Evolutionary conservation across 2,888 invertebrate species (phyloP).

Genomic region (Dusona sp.): DNA sequence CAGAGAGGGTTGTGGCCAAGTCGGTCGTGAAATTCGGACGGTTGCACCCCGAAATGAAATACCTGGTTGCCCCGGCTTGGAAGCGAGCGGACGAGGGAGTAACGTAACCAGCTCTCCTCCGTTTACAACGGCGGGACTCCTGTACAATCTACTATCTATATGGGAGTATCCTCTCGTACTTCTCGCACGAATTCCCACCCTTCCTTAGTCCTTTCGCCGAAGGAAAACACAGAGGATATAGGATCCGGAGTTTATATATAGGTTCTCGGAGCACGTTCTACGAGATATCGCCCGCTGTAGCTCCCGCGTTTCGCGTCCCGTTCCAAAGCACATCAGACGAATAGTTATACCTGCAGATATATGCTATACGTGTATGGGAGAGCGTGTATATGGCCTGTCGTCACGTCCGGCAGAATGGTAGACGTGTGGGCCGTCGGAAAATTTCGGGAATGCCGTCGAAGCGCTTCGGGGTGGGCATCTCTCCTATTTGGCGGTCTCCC

Average conservation of each 20-base stretch:
- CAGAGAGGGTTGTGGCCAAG: constrained; percentile 65
- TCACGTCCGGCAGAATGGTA: constrained; percentile 56
- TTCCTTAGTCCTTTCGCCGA: constrained; percentile 42
- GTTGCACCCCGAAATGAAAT: constrained; percentile 68
- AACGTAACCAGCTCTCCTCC: constrained; percentile 50
- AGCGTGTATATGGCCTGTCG: constrained; percentile 44
- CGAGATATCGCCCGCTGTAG: constrained; percentile 44
- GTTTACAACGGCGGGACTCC: background rate
- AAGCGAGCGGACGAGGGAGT: constrained; percentile 37
- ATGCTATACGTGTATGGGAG: constrained; percentile 23
- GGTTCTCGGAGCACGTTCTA: constrained; percentile 34
- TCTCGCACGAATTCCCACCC: constrained; percentile 47
- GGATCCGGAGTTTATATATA: constrained; percentile 36
- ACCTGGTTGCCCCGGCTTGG: constrained; percentile 57
- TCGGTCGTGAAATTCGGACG: constrained; percentile 69
- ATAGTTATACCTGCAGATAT: constrained; percentile 28
- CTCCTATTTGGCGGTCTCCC: constrained; percentile 32
- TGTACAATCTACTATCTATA: constrained; percentile 49
- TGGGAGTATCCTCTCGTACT: constrained; percentile 46
- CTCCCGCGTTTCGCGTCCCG: constrained; percentile 30
- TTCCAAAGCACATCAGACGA: constrained; percentile 39
- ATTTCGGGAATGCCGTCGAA: constrained; percentile 69
- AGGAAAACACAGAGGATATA: constrained; percentile 50
- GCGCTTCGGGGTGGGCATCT: constrained; percentile 65
- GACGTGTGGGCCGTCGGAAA: constrained; percentile 66